Conservation (phyloP, 2,888 invertebrate species). For the Chymomyza fuscimana region DNA sequence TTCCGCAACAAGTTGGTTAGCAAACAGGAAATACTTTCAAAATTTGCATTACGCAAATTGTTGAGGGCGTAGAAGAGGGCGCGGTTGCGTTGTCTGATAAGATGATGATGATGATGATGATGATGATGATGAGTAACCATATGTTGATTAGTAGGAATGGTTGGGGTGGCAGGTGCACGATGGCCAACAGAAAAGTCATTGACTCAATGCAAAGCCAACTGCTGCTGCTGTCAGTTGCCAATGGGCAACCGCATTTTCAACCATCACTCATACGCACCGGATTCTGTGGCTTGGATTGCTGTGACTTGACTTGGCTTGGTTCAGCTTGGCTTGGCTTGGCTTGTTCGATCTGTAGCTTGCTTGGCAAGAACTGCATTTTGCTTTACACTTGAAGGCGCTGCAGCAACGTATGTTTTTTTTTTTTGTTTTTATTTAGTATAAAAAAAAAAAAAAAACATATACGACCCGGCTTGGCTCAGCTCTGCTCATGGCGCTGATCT, state of each 20-base stretch:
- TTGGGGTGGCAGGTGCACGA: background rate
- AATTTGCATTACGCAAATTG: background rate
- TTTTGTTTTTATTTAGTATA: background rate
- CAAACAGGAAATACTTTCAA: background rate
- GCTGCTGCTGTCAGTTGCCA: background rate
- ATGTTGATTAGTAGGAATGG: no score
- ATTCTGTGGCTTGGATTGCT: constrained; percentile 9
- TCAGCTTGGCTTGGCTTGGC: background rate
- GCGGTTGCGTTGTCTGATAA: background rate
- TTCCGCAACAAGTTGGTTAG: constrained; percentile 13
- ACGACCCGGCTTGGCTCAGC: background rate
- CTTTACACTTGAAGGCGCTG: constrained; percentile 29
- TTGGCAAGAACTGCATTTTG: constrained; percentile 63
- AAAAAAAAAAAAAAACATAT: constrained; percentile 7
- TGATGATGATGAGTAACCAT: no score
- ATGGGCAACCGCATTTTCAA: constrained; percentile 2
- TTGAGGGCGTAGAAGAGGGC: background rate
- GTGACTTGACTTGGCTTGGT: constrained; percentile 6
- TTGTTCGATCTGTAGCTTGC: constrained; percentile 28
- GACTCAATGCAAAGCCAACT: constrained; percentile 12
- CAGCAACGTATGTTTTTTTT: constrained; percentile 1
- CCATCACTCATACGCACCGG: constrained; percentile 43
- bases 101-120: background rate
- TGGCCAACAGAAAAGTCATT: constrained; percentile 25
- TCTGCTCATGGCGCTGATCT: constrained; percentile 15